A percentile compares a stretch with the other conserved stretches of the same genome.
phyloP scores from a whole-genome alignment of 1,140 invertebrate genomes.

The Panonychus citri region DNA sequence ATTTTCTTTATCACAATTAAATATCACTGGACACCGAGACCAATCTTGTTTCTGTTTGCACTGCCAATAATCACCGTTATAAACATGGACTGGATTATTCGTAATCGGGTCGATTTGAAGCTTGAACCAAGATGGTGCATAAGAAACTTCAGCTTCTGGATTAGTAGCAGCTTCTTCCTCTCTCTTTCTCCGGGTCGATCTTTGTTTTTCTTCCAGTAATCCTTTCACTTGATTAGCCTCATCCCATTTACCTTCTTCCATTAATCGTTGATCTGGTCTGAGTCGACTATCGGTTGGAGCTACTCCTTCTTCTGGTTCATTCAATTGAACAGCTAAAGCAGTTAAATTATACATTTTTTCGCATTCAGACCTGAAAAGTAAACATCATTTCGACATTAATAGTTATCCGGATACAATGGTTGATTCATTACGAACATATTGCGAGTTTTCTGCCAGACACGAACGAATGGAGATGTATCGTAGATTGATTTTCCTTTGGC shows the following conservation, averaged over 20 bases:
- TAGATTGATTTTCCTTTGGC: too few relatives aligned
- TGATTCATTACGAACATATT: too few relatives aligned
- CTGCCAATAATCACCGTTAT: slow-evolving; percentile 80
- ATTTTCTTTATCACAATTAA: slow-evolving; percentile 18
- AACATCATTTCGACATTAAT: too few relatives aligned
- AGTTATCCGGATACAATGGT: too few relatives aligned
- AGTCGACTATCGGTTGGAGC: slow-evolving; percentile 85
- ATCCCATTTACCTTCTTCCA: slow-evolving; percentile 91
- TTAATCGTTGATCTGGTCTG: slow-evolving; percentile 83
- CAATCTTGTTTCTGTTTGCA: slow-evolving; percentile 70
- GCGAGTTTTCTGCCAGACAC: too few relatives aligned
- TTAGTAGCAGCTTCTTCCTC: slow-evolving; percentile 47
- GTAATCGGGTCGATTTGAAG: slow-evolving; percentile 53
- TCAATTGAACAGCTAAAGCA: slow-evolving; percentile 75
- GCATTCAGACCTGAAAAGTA: too few relatives aligned
- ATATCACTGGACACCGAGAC: slow-evolving; percentile 77
- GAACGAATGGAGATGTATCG: too few relatives aligned
- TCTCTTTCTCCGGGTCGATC: slow-evolving; percentile 45
- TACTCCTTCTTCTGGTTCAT: slow-evolving; percentile 72
- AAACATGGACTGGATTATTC: slow-evolving; percentile 57
- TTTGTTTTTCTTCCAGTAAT: slow-evolving; percentile 44
- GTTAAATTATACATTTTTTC: slow-evolving; percentile 85
- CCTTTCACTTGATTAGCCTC: slow-evolving; percentile 76
- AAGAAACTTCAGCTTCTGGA: slow-evolving; percentile 43
- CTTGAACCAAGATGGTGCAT: slow-evolving; percentile 74